phyloP scores from a whole-genome alignment of 64 coral and sea anemone genomes.

The Montipora efflorescens region DNA sequence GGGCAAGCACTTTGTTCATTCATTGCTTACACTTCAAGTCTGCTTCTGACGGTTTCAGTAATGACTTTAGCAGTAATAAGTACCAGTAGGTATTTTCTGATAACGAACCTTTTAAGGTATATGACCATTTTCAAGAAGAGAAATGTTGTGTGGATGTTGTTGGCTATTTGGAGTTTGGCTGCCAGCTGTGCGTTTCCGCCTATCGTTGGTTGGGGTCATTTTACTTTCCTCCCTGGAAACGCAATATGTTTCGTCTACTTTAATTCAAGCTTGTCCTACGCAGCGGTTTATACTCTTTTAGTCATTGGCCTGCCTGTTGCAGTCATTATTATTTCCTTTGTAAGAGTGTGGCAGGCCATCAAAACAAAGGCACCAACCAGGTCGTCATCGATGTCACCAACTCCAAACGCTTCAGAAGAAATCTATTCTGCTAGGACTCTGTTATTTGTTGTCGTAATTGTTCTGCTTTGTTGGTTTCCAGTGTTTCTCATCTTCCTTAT shows the following conservation, averaged over 20 bases:
- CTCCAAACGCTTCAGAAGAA: conserved; percentile 39
- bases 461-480: conserved; percentile 74
- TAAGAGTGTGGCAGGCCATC: conserved; percentile 42
- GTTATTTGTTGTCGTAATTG: conserved; percentile 64
- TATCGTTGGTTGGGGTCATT: conserved; percentile 73
- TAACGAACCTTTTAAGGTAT: conserved; percentile 64
- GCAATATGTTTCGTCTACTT: conserved; percentile 80
- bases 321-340: conserved; percentile 65
- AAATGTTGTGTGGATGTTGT: conserved; percentile 56
- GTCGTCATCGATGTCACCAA: not conserved
- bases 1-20: conserved; percentile 33
- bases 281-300: conserved; percentile 67
- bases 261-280: conserved; percentile 69
- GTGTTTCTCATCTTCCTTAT: conserved; percentile 66
- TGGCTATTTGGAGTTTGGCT: conserved; percentile 60
- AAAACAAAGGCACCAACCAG: conserved; percentile 46
- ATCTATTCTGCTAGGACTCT: conserved; percentile 76
- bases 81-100: conserved; percentile 71
- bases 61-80: conserved; percentile 74
- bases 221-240: conserved; percentile 67
- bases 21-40: conserved; percentile 52
- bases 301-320: conserved; percentile 67
- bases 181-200: conserved; percentile 56
- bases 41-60: conserved; percentile 72
- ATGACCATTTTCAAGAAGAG: conserved; percentile 74